Percentiles rank a stretch among this genome's conserved stretches.
phyloP scores from a whole-genome alignment of 2,888 invertebrate species.

The Podotricha telesiphe region DNA sequence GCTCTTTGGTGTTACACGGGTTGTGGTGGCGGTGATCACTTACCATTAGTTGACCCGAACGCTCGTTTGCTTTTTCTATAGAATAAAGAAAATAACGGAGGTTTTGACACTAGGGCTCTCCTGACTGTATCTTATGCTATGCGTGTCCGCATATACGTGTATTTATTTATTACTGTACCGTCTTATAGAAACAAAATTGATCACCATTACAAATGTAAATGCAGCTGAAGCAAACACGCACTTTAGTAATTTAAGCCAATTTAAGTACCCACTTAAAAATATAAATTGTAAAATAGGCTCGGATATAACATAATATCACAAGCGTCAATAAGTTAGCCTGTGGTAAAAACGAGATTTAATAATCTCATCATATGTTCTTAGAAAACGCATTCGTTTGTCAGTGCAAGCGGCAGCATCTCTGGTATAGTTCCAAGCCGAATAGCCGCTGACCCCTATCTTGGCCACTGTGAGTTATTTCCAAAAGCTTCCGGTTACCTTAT shows the following conservation, averaged over 20 bases:
- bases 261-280: neutral
- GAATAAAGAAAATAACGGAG: too few relatives aligned
- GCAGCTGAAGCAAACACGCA: constrained; percentile 1
- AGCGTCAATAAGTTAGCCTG: constrained; percentile 9
- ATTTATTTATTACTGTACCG: too few relatives aligned
- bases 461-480: too few relatives aligned
- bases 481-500: constrained; percentile 48
- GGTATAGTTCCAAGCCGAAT: constrained; percentile 48
- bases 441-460: constrained; percentile 52
- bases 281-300: constrained; percentile 5
- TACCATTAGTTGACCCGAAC: too few relatives aligned
- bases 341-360: constrained; percentile 36
- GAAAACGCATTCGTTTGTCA: constrained; percentile 52
- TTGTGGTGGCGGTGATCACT: too few relatives aligned
- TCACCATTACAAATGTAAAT: neutral
- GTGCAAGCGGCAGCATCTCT: constrained; percentile 54
- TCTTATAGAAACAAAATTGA: too few relatives aligned
- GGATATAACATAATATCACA: constrained; percentile 18
- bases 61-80: too few relatives aligned
- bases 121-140: too few relatives aligned
- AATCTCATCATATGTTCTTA: constrained; percentile 43
- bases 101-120: too few relatives aligned
- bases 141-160: too few relatives aligned
- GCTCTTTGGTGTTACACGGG: too few relatives aligned
- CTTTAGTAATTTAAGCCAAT: too few relatives aligned